Conservation (phyloP, 2,113 vertebrate genomes). For the Lophius piscatorius region DNA sequence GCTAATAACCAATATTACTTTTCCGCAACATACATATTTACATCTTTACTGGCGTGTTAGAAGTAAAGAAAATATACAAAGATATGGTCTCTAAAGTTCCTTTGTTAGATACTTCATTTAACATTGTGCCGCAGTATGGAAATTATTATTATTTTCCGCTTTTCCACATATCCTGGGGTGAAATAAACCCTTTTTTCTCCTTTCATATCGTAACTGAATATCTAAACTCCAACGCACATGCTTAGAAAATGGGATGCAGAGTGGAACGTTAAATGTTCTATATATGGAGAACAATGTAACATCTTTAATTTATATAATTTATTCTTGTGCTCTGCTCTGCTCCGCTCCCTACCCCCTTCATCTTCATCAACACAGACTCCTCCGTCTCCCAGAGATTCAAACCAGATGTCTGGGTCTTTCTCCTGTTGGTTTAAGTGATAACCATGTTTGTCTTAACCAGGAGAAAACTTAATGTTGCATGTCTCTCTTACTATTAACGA, state of each 20-base stretch:
- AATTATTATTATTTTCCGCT: too few relatives aligned
- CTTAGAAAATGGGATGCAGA: too few relatives aligned
- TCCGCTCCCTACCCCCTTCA: neutral
- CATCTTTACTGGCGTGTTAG: too few relatives aligned
- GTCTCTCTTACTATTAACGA: neutral
- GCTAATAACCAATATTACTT: neutral
- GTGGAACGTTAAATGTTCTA: too few relatives aligned
- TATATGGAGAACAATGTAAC: too few relatives aligned
- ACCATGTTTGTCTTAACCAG: slow-evolving; percentile 45
- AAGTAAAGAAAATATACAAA: too few relatives aligned
- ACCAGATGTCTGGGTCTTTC: slow-evolving; percentile 40
- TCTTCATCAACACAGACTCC: slow-evolving; percentile 10
- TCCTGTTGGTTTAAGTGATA: slow-evolving; percentile 60
- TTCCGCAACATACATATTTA: too few relatives aligned
- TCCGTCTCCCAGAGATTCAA: slow-evolving; percentile 23
- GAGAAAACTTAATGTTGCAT: slow-evolving; percentile 1
- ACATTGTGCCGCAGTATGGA: neutral
- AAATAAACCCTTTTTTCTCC: too few relatives aligned
- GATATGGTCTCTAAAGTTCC: too few relatives aligned
- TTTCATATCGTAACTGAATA: too few relatives aligned
- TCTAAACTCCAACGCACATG: too few relatives aligned
- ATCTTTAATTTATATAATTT: too few relatives aligned
- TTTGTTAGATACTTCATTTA: neutral
- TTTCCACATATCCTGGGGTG: neutral
- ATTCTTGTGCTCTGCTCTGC: neutral